phyloP scores from a whole-genome alignment of 2,113 vertebrate genomes.

The Halichoeres trimaculatus region DNA sequence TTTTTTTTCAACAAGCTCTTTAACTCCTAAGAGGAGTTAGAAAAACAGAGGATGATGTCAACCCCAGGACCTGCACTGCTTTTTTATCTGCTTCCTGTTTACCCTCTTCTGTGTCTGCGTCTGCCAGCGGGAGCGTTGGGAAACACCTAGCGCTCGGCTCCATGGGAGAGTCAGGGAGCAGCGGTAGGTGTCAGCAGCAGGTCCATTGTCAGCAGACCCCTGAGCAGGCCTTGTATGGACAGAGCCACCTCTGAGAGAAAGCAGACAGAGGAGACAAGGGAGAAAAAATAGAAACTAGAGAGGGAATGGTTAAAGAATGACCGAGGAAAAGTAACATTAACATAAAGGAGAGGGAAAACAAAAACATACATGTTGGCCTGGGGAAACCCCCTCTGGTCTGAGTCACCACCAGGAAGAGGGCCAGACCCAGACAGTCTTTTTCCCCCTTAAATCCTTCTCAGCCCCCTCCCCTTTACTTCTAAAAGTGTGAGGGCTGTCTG shows the following conservation, averaged over 20 bases:
- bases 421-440: constrained; percentile 65
- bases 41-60: constrained; percentile 66
- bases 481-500: constrained; percentile 36
- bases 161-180: constrained; percentile 34
- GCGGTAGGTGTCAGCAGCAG: constrained; percentile 38
- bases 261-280: constrained; percentile 5
- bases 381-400: constrained; percentile 58
- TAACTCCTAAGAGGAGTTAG: constrained; percentile 7
- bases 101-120: constrained; percentile 42
- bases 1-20: constrained; percentile 41
- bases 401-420: constrained; percentile 69
- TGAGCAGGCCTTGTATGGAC: constrained; percentile 70
- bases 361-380: constrained; percentile 25
- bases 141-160: constrained; percentile 65
- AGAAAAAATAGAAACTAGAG: constrained; percentile 16
- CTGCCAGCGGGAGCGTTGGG: constrained; percentile 47
- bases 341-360: constrained; percentile 5
- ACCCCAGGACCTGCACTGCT: constrained; percentile 15
- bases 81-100: constrained; percentile 77
- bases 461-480: constrained; percentile 34
- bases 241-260: constrained; percentile 32
- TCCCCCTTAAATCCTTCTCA: constrained; percentile 22
- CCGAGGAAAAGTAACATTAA: constrained; percentile 31
- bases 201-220: constrained; percentile 62
- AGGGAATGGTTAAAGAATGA: constrained; percentile 39